Evolutionary conservation across 2,797 vertebrate species (phyloP).

Genomic region (Geotrypetes seraphini): DNA sequence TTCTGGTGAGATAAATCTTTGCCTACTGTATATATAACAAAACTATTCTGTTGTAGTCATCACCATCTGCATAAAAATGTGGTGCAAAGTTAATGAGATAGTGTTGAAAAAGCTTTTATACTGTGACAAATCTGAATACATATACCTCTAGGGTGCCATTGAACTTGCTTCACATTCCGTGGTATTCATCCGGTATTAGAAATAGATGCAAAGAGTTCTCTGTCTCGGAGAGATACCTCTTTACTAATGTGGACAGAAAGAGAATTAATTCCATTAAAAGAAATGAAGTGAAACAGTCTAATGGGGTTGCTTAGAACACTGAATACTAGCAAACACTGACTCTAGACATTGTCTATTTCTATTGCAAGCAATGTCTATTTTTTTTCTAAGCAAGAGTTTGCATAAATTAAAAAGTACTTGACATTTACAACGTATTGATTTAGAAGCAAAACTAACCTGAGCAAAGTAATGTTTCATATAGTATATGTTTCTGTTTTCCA

Average conservation of each 20-base stretch:
- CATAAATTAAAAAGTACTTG: background rate
- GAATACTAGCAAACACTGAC: background rate
- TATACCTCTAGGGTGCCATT: background rate
- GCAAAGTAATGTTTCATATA: background rate
- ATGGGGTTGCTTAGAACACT: background rate
- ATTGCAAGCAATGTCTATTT: background rate
- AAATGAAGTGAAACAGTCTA: background rate
- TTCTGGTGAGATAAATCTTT: too few relatives aligned
- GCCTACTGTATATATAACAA: too few relatives aligned
- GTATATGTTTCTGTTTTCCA: background rate
- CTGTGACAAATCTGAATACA: accelerated
- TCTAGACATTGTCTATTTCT: background rate
- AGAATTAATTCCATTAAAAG: constrained; percentile 9
- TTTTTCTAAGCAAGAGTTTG: background rate
- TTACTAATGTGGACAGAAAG: background rate
- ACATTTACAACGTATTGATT: background rate
- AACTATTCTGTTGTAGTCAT: too few relatives aligned
- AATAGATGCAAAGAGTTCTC: background rate
- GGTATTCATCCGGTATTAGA: background rate
- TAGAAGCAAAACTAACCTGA: background rate
- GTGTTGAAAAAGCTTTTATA: accelerated
- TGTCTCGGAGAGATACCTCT: background rate
- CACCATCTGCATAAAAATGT: too few relatives aligned
- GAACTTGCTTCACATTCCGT: accelerated
- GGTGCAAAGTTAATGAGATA: too few relatives aligned